Conservation (phyloP, 2,797 vertebrate species). For the Oryzias dopingdopingensis region DNA sequence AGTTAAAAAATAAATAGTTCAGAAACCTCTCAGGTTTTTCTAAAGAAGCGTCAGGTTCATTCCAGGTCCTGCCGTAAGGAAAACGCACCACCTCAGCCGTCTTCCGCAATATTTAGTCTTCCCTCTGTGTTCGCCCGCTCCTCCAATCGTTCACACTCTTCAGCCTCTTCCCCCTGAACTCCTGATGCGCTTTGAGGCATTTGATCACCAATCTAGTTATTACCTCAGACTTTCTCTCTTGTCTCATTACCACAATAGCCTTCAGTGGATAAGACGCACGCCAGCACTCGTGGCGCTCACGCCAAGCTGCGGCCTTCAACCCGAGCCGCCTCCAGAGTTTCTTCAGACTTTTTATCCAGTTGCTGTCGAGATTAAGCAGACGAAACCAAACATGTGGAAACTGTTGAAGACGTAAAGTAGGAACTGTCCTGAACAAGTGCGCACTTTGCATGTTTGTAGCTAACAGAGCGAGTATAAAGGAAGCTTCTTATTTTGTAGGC, state of each 20-base stretch:
- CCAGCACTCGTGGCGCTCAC: constrained; percentile 27
- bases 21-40: too few species aligned
- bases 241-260: constrained; percentile 49
- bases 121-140: constrained; percentile 47
- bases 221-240: constrained; percentile 61
- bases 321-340: constrained; percentile 35
- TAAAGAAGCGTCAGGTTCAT: too few species aligned
- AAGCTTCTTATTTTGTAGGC: constrained; percentile 26
- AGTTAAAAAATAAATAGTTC: too few species aligned
- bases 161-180: constrained; percentile 39
- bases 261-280: constrained; percentile 54
- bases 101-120: constrained; percentile 71
- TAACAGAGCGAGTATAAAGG: constrained; percentile 56
- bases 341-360: constrained; percentile 63
- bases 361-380: constrained; percentile 76
- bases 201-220: constrained; percentile 55
- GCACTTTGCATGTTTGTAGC: constrained; percentile 71
- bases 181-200: constrained; percentile 49
- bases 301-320: constrained; percentile 31
- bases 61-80: too few species aligned
- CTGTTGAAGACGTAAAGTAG: constrained; percentile 36
- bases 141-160: constrained; percentile 26
- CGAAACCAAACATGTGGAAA: constrained; percentile 72
- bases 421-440: constrained; percentile 53
- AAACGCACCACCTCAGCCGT: constrained; percentile 46